Percentiles rank a stretch among this genome's conserved stretches.
Conservation (phyloP, 2,888 invertebrate genomes). For the Beris morrisii region DNA sequence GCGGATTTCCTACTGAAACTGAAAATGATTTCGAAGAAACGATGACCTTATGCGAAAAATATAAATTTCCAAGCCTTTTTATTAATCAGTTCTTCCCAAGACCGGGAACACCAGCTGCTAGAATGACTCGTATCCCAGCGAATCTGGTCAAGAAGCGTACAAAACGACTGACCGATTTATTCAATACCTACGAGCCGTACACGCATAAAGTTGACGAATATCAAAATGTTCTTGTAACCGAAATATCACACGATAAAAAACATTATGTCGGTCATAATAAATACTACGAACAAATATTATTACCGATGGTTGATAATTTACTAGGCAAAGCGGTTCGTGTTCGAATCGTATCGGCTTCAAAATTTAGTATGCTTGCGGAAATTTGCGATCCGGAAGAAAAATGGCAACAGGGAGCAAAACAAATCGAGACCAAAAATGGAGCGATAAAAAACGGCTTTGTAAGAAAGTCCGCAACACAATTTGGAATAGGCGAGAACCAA, state of each 20-base stretch:
- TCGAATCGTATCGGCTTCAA: constrained; percentile 67
- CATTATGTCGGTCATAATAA: constrained; percentile 95
- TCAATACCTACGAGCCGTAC: constrained; percentile 88
- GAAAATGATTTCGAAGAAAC: constrained; percentile 87
- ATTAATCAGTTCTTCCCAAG: constrained; percentile 98
- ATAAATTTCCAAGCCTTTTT: constrained; percentile 91
- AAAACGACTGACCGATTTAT: constrained; percentile 82
- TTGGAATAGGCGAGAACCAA: constrained; percentile 5
- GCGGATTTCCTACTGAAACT: constrained; percentile 97
- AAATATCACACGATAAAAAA: constrained; percentile 85
- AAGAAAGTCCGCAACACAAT: background rate
- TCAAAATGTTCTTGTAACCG: constrained; percentile 85
- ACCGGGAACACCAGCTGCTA: constrained; percentile 94
- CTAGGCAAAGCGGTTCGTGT: constrained; percentile 85
- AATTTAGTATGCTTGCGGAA: constrained; percentile 77
- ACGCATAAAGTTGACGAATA: constrained; percentile 61
- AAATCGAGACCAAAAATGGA: constrained; percentile 37
- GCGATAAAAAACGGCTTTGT: constrained; percentile 13
- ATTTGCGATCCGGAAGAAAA: constrained; percentile 64
- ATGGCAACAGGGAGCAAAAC: constrained; percentile 57
- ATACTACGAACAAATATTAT: constrained; percentile 88
- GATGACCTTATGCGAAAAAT: constrained; percentile 76
- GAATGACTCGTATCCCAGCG: constrained; percentile 80
- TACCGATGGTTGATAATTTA: constrained; percentile 74
- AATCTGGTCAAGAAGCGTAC: constrained; percentile 90